Conservation (phyloP, 2,888 invertebrate species). For the Hylaea fasciaria region DNA sequence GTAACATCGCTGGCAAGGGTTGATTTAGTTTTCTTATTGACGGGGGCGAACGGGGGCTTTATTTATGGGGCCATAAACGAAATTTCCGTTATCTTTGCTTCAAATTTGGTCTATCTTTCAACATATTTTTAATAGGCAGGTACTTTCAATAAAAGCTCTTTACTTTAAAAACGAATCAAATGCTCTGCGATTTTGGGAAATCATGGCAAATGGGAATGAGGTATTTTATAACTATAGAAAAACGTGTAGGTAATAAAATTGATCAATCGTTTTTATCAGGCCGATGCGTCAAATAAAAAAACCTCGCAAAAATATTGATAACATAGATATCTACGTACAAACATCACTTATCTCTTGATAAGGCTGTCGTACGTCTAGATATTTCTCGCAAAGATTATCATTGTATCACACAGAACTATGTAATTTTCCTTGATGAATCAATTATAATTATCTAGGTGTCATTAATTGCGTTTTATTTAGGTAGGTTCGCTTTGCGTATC, state of each 20-base stretch:
- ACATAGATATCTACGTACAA: background rate
- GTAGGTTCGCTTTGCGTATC: constrained; percentile 8
- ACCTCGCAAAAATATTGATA: constrained; percentile 30
- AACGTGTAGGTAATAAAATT: constrained; percentile 11
- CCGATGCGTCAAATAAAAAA: constrained; percentile 16
- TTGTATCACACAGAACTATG: constrained; percentile 14
- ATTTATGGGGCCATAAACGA: constrained; percentile 23
- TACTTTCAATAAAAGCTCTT: too few relatives aligned
- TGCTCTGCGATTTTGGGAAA: background rate
- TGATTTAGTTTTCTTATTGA: constrained; percentile 28
- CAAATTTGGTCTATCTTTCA: too few relatives aligned
- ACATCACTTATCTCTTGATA: constrained; percentile 33
- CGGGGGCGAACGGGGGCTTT: constrained; percentile 20
- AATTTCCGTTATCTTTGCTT: background rate
- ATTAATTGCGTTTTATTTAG: constrained; percentile 19
- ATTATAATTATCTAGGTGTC: constrained; percentile 10
- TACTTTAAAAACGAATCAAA: background rate
- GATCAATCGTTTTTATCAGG: constrained; percentile 20
- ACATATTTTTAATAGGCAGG: too few relatives aligned
- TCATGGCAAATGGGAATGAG: background rate
- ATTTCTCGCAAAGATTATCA: constrained; percentile 28
- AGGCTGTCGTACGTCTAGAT: constrained; percentile 50
- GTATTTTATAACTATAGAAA: background rate
- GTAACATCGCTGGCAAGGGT: constrained; percentile 18
- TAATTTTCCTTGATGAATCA: constrained; percentile 35